phyloP scores from a whole-genome alignment of 2,888 invertebrate genomes.

The Papilio gigon region DNA sequence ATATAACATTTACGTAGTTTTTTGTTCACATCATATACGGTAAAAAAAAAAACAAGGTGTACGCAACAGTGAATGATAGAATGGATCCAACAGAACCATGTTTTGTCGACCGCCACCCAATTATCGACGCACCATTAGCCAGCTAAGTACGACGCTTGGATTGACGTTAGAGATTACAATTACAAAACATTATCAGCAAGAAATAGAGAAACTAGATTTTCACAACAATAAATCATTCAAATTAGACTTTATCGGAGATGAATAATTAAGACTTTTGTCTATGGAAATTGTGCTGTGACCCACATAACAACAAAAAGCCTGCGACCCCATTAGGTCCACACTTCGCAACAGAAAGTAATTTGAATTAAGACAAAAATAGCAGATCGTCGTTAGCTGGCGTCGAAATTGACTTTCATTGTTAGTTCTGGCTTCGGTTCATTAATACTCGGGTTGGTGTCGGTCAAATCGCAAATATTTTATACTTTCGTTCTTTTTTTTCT shows the following conservation, averaged over 20 bases:
- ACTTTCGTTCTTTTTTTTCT: constrained; percentile 21
- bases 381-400: constrained; percentile 26
- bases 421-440: constrained; percentile 11
- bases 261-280: constrained; percentile 36
- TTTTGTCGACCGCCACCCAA: constrained; percentile 57
- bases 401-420: constrained; percentile 33
- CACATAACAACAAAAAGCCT: constrained; percentile 36
- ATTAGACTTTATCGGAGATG: constrained; percentile 23
- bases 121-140: constrained; percentile 63
- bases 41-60: constrained; percentile 44
- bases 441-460: not conserved
- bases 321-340: constrained; percentile 20
- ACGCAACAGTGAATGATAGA: constrained; percentile 59
- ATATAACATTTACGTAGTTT: not conserved
- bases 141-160: constrained; percentile 46
- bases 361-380: constrained; percentile 32
- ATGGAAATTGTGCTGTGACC: constrained; percentile 13
- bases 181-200: constrained; percentile 54
- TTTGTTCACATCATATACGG: constrained; percentile 22
- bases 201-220: constrained; percentile 47
- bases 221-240: constrained; percentile 37
- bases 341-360: constrained; percentile 9
- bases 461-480: constrained; percentile 12
- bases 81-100: constrained; percentile 61
- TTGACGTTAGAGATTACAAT: constrained; percentile 58